These are phyloP conservation scores for Chiridota heheva DNA, from an alignment of 35 echinoderm and acorn worm genomes.

Conservation along the genomic window DNA sequence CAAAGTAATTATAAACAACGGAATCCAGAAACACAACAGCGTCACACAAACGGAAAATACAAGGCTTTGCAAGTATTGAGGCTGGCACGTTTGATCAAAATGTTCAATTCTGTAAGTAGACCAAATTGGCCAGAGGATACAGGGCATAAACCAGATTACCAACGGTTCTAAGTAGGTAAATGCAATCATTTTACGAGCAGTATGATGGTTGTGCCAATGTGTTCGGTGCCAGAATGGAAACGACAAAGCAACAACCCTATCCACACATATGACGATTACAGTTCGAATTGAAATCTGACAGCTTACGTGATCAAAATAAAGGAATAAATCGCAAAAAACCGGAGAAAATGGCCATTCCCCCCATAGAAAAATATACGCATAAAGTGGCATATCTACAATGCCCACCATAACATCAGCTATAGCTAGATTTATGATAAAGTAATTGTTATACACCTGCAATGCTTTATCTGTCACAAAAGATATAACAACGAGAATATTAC, in stretches of 20 bases:
- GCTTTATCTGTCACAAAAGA: slow-evolving; percentile 42
- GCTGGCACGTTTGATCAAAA: too few species aligned
- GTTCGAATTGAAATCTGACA: slow-evolving; percentile 38
- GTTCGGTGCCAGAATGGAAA: slow-evolving; percentile 37
- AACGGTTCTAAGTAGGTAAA: too few species aligned
- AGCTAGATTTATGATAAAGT: slow-evolving; percentile 66
- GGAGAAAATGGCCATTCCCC: slow-evolving; percentile 33
- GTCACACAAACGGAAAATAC: too few species aligned
- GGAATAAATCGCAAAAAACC: slow-evolving; percentile 35
- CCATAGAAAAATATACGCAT: slow-evolving; percentile 9
- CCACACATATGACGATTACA: slow-evolving; percentile 37
- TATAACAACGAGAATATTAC: slow-evolving; percentile 51
- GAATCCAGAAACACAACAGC: too few species aligned
- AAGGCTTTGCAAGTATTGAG: too few species aligned
- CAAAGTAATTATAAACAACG: too few species aligned
- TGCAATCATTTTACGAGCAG: slow-evolving; percentile 2
- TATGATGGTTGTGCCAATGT: slow-evolving; percentile 23
- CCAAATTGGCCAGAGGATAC: too few species aligned
- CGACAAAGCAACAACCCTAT: slow-evolving; percentile 29
- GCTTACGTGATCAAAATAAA: slow-evolving; percentile 41
- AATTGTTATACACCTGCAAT: slow-evolving; percentile 51
- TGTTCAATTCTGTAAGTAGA: too few species aligned
- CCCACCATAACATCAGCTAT: slow-evolving; percentile 63
- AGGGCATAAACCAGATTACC: too few species aligned
- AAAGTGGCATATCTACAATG: slow-evolving; percentile 46